Evolutionary conservation across 2,888 invertebrate genomes (phyloP), one percentile per base, ranked within the genome.

Genomic region (Orthosia cruda): DNA sequence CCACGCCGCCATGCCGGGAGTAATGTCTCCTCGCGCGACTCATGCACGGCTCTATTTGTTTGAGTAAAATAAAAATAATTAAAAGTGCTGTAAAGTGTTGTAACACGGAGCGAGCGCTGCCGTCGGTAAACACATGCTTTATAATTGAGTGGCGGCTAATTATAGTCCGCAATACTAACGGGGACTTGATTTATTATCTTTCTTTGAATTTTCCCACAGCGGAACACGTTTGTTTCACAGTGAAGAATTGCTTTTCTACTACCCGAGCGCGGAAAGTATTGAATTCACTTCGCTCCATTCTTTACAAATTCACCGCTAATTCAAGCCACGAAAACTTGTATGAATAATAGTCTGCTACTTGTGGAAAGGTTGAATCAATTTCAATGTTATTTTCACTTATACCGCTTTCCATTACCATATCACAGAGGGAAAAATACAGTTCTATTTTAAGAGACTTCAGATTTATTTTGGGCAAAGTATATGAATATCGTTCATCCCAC

Each of bases 61-160:
- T 69, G 26, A 77, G 71, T 74, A 71, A 74, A 86, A 83, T 85
- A 83, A 87, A 88, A 85, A 72, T 79, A 85, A 86, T 87, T 80
- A 77, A 78, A 84, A 86, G 50, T 67, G 55, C 59, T 61, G 59
- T 58, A 65, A 68, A 74, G 63, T 67, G 65, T 65, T 79, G 63
- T 73, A 67, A 70, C 71, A 67, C 69, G 66, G 74, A 78, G 82
- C 66, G 82, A 72, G 58, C 40, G 50, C 58, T 59, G 40, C 58
- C 50, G 13, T 9, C 58, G 23, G 67, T 82, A 74, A 85, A 78
- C 74, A 77, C 84, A 72, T 66, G 72, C 71, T 74, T 80, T 71
- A 80, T 83, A 83, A 85, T 77, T 83, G 74, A 86, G 80, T 74
- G 73, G 63, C 54, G 55, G 50, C 71, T 86, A 83, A 84, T 84